Evolutionary conservation across 1,140 invertebrate species (phyloP).

Genomic region (Drosophila mojavensis): DNA sequence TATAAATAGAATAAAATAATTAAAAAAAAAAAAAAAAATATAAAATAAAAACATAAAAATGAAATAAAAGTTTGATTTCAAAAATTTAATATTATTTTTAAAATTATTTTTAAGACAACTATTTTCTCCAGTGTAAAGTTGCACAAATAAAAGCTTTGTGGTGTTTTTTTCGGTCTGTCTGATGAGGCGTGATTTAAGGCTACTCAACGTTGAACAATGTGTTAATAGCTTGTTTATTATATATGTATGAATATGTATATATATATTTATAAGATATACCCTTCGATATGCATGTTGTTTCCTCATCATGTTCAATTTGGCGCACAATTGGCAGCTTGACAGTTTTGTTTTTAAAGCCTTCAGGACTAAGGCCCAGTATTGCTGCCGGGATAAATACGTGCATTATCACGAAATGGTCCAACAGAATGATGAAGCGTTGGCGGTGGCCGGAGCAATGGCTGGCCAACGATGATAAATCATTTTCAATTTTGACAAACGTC

Average conservation of each 20-base stretch:
- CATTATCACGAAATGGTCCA: constrained; percentile 58
- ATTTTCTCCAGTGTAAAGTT: constrained; percentile 26
- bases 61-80: no score
- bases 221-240: constrained; percentile 75
- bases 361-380: neutral
- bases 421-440: neutral
- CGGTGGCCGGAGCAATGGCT: neutral
- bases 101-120: no score
- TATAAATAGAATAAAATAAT: no score
- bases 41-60: neutral
- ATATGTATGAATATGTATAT: constrained; percentile 13
- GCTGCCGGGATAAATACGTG: constrained; percentile 42
- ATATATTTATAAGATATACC: constrained; percentile 25
- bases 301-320: constrained; percentile 64
- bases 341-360: constrained; percentile 61
- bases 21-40: neutral
- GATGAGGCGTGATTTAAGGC: constrained; percentile 40
- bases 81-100: no score
- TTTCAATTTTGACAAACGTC: constrained; percentile 81
- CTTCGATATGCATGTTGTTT: constrained; percentile 11
- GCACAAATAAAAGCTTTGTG: neutral
- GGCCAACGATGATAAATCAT: constrained; percentile 71
- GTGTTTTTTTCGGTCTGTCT: constrained; percentile 10
- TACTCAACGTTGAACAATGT: constrained; percentile 49
- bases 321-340: constrained; percentile 47